Conservation (phyloP, 2,888 invertebrate species). For the Reticulitermes lucifugus region DNA sequence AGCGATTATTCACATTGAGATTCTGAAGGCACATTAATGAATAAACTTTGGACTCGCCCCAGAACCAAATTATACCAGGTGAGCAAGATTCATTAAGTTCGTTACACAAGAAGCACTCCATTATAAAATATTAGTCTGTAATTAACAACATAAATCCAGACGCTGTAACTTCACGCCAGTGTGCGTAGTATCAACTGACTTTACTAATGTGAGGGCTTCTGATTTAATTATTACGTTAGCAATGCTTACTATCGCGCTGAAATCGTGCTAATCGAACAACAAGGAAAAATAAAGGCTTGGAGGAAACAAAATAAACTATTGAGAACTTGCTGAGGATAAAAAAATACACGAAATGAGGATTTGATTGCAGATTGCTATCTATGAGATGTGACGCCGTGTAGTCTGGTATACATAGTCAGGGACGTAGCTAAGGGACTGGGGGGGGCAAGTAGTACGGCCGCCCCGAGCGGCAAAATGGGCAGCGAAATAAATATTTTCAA, state of each 20-base stretch:
- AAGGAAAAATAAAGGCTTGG: no score
- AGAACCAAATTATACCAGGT: constrained; percentile 32
- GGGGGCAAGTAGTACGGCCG: no score
- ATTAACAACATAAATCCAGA: constrained; percentile 38
- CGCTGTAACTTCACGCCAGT: background rate
- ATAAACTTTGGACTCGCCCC: constrained; percentile 35
- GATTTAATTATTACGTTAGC: background rate
- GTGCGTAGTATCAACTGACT: background rate
- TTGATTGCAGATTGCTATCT: no score
- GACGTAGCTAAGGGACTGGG: no score
- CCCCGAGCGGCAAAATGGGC: no score
- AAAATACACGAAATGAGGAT: no score
- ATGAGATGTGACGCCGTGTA: no score
- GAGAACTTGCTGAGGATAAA: no score
- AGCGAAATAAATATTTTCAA: no score
- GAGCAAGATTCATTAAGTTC: constrained; percentile 37
- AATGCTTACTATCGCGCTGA: background rate
- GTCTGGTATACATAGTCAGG: no score
- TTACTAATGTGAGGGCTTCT: background rate
- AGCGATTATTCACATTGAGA: constrained; percentile 19
- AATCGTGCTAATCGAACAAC: no score
- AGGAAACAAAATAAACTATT: no score
- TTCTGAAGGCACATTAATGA: constrained; percentile 23
- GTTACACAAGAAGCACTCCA: constrained; percentile 2
- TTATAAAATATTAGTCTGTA: constrained; percentile 16